Conservation (phyloP, 2,113 vertebrate species). For the Parotia lawesii region DNA sequence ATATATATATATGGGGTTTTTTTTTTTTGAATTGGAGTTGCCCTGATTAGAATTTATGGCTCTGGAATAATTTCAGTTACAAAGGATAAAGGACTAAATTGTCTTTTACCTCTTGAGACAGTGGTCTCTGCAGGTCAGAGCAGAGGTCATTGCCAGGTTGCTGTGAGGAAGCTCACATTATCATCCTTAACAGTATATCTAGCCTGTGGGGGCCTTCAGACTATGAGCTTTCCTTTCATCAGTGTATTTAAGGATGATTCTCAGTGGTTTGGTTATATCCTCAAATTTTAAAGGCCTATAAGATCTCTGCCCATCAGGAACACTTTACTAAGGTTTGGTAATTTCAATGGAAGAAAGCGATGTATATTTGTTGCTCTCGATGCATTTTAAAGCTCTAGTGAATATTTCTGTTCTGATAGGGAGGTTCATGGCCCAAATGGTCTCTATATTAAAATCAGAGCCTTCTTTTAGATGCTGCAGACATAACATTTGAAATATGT, state of each 20-base stretch:
- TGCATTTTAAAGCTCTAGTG: neutral
- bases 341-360: neutral
- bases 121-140: slow-evolving; percentile 57
- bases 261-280: neutral
- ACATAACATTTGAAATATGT: neutral
- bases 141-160: slow-evolving; percentile 54
- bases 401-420: neutral
- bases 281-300: neutral
- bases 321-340: neutral
- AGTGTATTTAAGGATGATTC: slow-evolving; percentile 27
- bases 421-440: neutral
- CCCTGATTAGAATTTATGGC: slow-evolving; percentile 65
- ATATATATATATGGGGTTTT: neutral
- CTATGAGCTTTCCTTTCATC: slow-evolving; percentile 24
- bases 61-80: slow-evolving; percentile 41
- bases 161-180: slow-evolving; percentile 2
- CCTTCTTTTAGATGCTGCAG: neutral
- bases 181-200: neutral
- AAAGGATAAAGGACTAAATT: slow-evolving; percentile 65
- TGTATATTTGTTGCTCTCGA: neutral
- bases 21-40: neutral
- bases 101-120: slow-evolving; percentile 66
- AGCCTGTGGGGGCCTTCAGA: neutral
- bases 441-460: neutral
- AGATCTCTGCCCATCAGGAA: neutral